Percentiles rank a stretch among this genome's conserved stretches.
Conservation (phyloP, 2,888 invertebrate species). For the Timandra comae region DNA sequence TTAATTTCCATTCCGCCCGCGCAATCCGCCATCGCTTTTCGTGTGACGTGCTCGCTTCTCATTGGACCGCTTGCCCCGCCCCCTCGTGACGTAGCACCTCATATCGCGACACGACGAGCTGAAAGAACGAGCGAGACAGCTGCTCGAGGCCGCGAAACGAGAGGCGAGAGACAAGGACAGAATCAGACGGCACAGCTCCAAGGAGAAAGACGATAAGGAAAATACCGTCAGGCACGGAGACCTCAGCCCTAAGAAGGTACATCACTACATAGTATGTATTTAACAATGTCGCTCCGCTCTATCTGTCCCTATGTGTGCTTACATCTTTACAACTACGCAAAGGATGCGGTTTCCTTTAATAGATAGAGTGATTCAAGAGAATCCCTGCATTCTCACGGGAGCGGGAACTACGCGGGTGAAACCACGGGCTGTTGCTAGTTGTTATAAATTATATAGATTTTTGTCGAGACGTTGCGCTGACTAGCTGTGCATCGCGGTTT, state of each 20-base stretch:
- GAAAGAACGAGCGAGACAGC: constrained; percentile 87
- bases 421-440: too few species aligned
- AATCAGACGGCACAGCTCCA: constrained; percentile 44
- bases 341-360: too few species aligned
- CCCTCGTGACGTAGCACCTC: constrained; percentile 76
- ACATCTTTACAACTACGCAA: too few species aligned
- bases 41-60: background rate
- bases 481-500: too few species aligned
- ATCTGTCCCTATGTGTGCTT: too few species aligned
- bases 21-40: background rate
- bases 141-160: constrained; percentile 86
- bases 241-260: constrained; percentile 61
- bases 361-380: too few species aligned
- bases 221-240: constrained; percentile 58
- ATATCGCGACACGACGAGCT: constrained; percentile 89
- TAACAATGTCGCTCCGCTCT: too few species aligned
- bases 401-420: too few species aligned
- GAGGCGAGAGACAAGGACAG: constrained; percentile 76
- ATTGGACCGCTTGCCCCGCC: constrained; percentile 22
- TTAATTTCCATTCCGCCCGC: background rate
- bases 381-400: too few species aligned
- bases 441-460: too few species aligned
- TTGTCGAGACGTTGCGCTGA: too few species aligned
- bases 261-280: too few species aligned
- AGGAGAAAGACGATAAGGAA: constrained; percentile 79